Percentiles rank a stretch among this genome's conserved stretches.
Conservation (phyloP, 1,140 invertebrate species). For the Trachymyrmex cornetzi region DNA sequence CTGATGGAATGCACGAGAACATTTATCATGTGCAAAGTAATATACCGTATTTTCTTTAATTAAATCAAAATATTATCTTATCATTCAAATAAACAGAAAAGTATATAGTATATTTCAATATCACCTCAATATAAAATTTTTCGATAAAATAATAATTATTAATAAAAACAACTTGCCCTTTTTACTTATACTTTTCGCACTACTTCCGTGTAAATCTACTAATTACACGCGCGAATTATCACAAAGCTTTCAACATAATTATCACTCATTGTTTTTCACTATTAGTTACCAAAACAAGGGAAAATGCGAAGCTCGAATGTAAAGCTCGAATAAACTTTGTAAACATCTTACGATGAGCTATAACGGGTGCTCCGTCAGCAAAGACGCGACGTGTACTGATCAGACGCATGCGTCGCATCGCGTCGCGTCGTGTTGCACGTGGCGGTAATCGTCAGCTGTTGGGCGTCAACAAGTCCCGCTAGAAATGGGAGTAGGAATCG, state of each 20-base stretch:
- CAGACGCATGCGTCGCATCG: slow-evolving; percentile 35
- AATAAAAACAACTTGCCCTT: neutral
- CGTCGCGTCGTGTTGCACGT: slow-evolving; percentile 44
- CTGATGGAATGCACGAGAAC: neutral
- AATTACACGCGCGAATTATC: neutral
- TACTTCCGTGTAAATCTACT: neutral
- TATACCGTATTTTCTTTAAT: neutral
- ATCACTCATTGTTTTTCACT: neutral
- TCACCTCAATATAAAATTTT: neutral
- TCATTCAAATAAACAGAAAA: neutral
- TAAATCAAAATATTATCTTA: slow-evolving; percentile 4
- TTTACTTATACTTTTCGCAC: neutral
- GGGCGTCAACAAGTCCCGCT: slow-evolving; percentile 63
- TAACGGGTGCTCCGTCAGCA: slow-evolving; percentile 9
- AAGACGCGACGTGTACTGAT: slow-evolving; percentile 18
- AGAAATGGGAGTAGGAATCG: slow-evolving; percentile 16
- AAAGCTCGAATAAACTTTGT: neutral
- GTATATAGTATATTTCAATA: neutral
- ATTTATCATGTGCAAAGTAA: neutral
- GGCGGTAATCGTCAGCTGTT: slow-evolving; percentile 51
- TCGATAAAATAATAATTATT: neutral
- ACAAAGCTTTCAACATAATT: neutral
- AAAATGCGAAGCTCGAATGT: neutral
- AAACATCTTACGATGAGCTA: neutral
- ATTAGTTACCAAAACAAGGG: neutral